Evolutionary conservation across 1,140 invertebrate species (phyloP), one percentile per base, ranked within the genome.

Genomic region (Melipona quadrifasciata): DNA sequence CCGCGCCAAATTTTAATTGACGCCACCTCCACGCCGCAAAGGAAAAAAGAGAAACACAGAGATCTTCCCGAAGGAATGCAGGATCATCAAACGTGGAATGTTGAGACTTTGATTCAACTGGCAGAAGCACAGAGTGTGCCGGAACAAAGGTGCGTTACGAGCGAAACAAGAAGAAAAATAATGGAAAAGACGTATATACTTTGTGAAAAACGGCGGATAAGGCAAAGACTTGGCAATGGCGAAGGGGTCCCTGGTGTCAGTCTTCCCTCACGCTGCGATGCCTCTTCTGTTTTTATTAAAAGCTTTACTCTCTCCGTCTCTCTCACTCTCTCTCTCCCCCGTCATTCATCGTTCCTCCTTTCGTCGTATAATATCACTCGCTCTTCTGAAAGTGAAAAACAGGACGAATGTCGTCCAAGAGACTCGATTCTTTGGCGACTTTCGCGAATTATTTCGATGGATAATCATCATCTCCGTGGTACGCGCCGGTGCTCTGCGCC

Each of bases 211-310:
- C 68, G 77, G 64, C 84, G 76, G n/a, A 72, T 71, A 17, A 67
- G 79, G 39, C 68, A 71, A 83, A 80, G 85, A 68, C 64, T 76
- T 71, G 67, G 71, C 72, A 65, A 80, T 78, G 67, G 68, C 17
- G 78, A 61, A 61, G 61, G 73, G 73, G 31, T 89, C 72, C 64
- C 84, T 55, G 73, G 55, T 89, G 65, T 82, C 74, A 39, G 89
- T 89, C 87, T 89, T 88, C 73, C 81, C 88, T 89, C 88, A 86
- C 80, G 87, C 85, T 72, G 65, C 81, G 85, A 81, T 78, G 80
- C 89, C 85, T 90, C 86, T 82, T 87, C 84, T 87, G 86, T 90
- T 92, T 91, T 90, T 88, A 89, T 90, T 90, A 90, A 85, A 90
- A 90, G 81, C 85, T 64, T 79, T 67, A 16, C 64, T 51, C 64